Conservation (phyloP, 2,888 invertebrate species). For the Diachrysia chrysitis region DNA sequence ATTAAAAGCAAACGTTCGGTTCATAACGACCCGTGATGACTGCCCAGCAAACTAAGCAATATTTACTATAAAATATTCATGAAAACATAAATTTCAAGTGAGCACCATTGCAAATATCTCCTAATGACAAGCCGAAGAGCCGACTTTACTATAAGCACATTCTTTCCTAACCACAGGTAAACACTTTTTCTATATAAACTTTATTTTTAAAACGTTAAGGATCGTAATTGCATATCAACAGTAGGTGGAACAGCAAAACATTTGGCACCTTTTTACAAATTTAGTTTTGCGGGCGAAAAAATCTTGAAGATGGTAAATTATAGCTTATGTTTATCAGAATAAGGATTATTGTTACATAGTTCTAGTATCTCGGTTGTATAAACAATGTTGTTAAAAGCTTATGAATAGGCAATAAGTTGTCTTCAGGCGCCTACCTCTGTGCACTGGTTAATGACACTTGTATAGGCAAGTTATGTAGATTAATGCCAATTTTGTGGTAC, state of each 20-base stretch:
- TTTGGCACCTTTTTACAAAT: constrained; percentile 49
- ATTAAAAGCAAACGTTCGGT: constrained; percentile 41
- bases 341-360: constrained; percentile 18
- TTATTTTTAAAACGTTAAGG: constrained; percentile 29
- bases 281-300: constrained; percentile 16
- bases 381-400: constrained; percentile 50
- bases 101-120: constrained; percentile 72
- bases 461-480: constrained; percentile 78
- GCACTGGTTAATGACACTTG: constrained; percentile 80
- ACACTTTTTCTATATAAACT: constrained; percentile 10
- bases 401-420: constrained; percentile 82
- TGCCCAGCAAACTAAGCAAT: constrained; percentile 42
- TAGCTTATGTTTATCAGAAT: constrained; percentile 24
- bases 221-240: constrained; percentile 56
- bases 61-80: constrained; percentile 70
- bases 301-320: constrained; percentile 26
- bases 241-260: constrained; percentile 61
- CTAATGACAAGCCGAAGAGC: constrained; percentile 73
- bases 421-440: constrained; percentile 76
- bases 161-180: constrained; percentile 37
- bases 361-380: constrained; percentile 8
- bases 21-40: constrained; percentile 49
- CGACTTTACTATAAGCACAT: constrained; percentile 70
- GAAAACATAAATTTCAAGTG: constrained; percentile 68
- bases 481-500: constrained; percentile 76